phyloP scores from a whole-genome alignment of 2,888 invertebrate species.

The Sipha maydis region DNA sequence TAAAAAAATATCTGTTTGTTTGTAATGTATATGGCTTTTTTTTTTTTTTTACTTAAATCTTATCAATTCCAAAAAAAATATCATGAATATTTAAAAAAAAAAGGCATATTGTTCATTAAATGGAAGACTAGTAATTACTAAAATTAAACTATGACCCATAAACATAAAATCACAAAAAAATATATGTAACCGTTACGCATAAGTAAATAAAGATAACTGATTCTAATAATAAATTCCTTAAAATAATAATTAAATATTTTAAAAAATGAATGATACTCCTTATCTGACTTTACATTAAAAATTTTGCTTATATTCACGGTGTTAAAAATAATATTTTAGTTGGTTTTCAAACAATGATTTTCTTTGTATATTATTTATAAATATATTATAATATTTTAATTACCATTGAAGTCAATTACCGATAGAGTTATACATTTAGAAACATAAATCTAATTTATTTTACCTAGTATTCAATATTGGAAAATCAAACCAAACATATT shows the following conservation, averaged over 20 bases:
- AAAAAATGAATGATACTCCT: neutral
- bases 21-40: no score
- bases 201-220: neutral
- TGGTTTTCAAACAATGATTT: no score
- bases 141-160: slow-evolving; percentile 4
- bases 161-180: neutral
- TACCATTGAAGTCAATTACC: no score
- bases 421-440: no score
- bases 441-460: no score
- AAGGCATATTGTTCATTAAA: neutral
- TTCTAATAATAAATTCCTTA: neutral
- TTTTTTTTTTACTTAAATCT: no score
- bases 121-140: neutral
- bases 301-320: neutral
- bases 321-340: neutral
- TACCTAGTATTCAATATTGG: no score
- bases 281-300: neutral
- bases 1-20: no score
- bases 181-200: neutral
- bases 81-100: neutral
- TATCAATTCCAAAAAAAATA: neutral
- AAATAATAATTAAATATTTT: neutral
- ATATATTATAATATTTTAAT: no score
- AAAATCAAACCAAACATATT: no score
- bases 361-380: no score